These are phyloP conservation scores for Tolypeutes matacus DNA, from an alignment of 2,797 vertebrate genomes.

Conservation along the genomic window DNA sequence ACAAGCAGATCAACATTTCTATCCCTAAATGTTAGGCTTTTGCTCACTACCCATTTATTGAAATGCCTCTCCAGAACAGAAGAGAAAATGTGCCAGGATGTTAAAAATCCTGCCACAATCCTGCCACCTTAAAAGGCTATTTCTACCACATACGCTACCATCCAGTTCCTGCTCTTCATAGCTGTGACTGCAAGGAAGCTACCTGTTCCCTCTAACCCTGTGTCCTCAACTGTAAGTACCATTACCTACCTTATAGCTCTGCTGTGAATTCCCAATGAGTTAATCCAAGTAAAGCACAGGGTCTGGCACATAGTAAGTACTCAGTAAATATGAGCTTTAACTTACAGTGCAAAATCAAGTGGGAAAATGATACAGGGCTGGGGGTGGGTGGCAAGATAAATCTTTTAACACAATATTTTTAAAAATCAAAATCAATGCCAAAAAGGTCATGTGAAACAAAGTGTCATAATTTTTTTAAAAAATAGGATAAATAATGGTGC, in stretches of 20 bases:
- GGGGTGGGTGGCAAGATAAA: neutral
- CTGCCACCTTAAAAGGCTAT: neutral
- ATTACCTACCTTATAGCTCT: neutral
- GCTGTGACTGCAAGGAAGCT: neutral
- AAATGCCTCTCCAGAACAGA: neutral
- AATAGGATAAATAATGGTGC: neutral
- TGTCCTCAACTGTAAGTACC: neutral
- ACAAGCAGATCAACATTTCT: neutral
- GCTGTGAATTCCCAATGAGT: neutral
- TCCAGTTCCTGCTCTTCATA: neutral
- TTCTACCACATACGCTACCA: neutral
- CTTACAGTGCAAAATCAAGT: neutral
- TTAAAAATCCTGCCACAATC: neutral
- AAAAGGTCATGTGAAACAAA: neutral
- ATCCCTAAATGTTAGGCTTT: neutral
- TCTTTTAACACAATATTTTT: neutral
- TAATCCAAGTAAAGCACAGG: neutral
- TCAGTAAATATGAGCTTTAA: constrained; percentile 1
- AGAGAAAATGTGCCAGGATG: neutral
- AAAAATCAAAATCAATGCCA: constrained; percentile 18
- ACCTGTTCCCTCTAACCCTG: neutral
- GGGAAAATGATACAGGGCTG: neutral
- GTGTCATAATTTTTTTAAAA: neutral
- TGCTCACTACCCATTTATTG: neutral
- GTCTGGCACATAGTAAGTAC: neutral